Evolutionary conservation across 1,140 invertebrate species (phyloP).

Genomic region (Megalonaias nervosa): DNA sequence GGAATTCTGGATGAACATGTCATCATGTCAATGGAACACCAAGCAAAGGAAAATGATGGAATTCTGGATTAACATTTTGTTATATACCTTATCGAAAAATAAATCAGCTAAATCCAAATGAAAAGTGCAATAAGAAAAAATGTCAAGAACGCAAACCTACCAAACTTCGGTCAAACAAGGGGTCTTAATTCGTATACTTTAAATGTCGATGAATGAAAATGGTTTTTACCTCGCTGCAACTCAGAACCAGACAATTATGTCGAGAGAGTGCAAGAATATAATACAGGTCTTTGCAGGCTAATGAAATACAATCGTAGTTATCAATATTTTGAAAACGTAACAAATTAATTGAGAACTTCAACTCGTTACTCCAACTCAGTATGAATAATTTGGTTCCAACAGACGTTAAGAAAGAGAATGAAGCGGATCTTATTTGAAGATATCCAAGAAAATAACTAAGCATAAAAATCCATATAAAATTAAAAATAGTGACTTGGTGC

Average conservation of each 20-base stretch:
- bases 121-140: constrained; percentile 31
- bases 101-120: constrained; percentile 35
- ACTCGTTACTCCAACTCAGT: constrained; percentile 35
- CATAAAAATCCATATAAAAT: constrained; percentile 1
- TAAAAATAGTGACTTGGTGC: constrained; percentile 18
- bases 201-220: constrained; percentile 16
- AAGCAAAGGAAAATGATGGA: too few relatives aligned
- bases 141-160: background rate
- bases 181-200: constrained; percentile 31
- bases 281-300: constrained; percentile 29
- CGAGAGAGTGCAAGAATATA: constrained; percentile 32
- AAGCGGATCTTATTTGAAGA: constrained; percentile 38
- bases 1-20: too few relatives aligned
- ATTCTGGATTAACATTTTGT: constrained; percentile 28
- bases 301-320: constrained; percentile 16
- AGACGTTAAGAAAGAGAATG: constrained; percentile 34
- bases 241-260: constrained; percentile 33
- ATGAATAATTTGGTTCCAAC: constrained; percentile 31
- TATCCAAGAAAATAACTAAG: background rate
- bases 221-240: constrained; percentile 28
- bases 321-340: constrained; percentile 20
- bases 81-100: constrained; percentile 38
- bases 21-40: too few relatives aligned
- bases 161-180: constrained; percentile 32
- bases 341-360: constrained; percentile 27